These are phyloP conservation scores for Forbesichthys papilliferus DNA, from an alignment of 2,113 vertebrate species.

Conservation along the genomic window DNA sequence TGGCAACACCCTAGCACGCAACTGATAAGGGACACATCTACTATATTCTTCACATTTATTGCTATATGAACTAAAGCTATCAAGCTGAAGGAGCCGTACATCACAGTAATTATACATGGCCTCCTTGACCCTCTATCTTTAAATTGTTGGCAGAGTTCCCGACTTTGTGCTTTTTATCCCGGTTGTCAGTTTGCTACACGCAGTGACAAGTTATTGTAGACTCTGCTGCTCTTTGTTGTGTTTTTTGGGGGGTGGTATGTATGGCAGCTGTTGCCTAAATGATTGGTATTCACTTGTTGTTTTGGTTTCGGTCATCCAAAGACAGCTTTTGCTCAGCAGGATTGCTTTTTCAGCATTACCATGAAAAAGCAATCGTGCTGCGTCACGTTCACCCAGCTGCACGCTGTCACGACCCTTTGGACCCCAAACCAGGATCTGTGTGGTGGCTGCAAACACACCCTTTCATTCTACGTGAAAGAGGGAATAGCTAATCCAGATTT, in stretches of 20 bases:
- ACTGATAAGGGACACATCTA: background rate
- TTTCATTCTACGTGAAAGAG: conserved; percentile 28
- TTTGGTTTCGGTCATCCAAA: background rate
- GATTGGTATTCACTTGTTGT: background rate
- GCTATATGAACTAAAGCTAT: too few species aligned
- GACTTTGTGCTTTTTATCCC: background rate
- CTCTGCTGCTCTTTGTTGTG: background rate
- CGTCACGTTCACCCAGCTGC: background rate
- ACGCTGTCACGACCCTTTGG: background rate
- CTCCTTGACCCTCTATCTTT: background rate
- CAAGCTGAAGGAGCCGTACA: too few species aligned
- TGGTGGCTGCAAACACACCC: background rate
- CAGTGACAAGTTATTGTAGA: background rate
- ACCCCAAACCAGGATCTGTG: conserved; percentile 16
- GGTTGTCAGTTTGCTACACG: background rate
- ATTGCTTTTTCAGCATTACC: background rate
- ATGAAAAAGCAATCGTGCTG: background rate
- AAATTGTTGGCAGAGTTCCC: background rate
- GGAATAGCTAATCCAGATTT: conserved; percentile 48
- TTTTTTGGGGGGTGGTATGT: background rate
- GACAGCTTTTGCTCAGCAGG: background rate
- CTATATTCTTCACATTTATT: background rate
- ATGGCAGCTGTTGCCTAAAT: background rate
- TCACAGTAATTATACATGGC: background rate
- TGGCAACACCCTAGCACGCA: background rate